Evolutionary conservation across 2,113 vertebrate genomes (phyloP).

Genomic region (Cettia cetti): DNA sequence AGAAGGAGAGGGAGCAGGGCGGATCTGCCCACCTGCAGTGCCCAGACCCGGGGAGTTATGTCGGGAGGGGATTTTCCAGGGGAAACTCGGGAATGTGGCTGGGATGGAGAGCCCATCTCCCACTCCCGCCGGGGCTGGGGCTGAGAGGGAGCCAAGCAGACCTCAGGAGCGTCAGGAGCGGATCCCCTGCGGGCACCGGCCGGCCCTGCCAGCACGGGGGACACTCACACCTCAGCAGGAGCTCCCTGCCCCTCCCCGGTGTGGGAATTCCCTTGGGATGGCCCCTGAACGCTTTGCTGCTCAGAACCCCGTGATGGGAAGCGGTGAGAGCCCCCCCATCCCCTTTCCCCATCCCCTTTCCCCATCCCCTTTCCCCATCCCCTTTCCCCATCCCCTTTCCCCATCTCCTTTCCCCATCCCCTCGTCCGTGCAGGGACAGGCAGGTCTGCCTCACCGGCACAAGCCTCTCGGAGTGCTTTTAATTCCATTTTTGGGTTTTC

Average conservation of each 20-base stretch:
- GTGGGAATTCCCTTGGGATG: background rate
- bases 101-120: background rate
- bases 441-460: background rate
- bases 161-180: background rate
- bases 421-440: background rate
- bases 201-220: background rate
- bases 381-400: background rate
- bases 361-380: background rate
- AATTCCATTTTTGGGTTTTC: background rate
- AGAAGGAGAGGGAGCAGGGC: accelerated
- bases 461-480: background rate
- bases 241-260: accelerated
- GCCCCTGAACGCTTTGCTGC: background rate
- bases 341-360: background rate
- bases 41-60: no score
- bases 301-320: background rate
- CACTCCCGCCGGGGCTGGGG: background rate
- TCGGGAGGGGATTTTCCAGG: background rate
- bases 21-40: background rate
- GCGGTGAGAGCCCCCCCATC: accelerated
- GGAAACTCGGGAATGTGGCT: accelerated
- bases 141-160: background rate
- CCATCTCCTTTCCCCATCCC: background rate
- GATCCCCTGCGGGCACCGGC: background rate
- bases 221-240: background rate